These are phyloP conservation scores for Ceratotherium simum DNA, from an alignment of 2,113 vertebrate species.

Conservation along the genomic window DNA sequence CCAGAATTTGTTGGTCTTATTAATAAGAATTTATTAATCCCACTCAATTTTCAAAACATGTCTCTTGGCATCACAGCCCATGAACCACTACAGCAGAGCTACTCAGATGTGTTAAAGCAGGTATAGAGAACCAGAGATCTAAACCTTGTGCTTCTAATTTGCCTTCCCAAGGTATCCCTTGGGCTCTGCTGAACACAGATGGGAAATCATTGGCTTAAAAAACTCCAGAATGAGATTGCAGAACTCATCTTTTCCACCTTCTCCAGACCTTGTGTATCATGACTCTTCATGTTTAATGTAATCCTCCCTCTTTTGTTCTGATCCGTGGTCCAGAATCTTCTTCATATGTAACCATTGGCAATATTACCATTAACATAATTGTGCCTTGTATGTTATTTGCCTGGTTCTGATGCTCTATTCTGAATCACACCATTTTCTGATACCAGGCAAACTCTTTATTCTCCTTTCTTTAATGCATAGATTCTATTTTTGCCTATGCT, in stretches of 20 bases:
- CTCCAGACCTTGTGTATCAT: not conserved
- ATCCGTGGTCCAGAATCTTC: not conserved
- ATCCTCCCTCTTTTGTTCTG: not conserved
- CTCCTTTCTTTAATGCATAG: not conserved
- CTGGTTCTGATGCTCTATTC: not conserved
- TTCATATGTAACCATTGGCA: not conserved
- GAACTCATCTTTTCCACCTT: not conserved
- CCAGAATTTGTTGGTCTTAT: not conserved
- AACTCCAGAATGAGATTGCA: not conserved
- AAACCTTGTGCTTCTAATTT: not conserved
- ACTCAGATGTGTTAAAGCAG: not conserved
- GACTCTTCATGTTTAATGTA: not conserved
- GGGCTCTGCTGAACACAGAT: not conserved
- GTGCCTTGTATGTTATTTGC: not conserved
- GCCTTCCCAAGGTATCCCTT: not conserved
- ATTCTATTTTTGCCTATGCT: not conserved
- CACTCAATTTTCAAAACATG: not conserved
- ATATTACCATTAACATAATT: not conserved
- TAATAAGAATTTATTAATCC: not conserved
- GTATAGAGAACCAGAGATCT: not conserved
- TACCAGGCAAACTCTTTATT: not conserved
- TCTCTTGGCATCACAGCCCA: not conserved
- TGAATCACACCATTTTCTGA: not conserved
- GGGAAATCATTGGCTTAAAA: not conserved
- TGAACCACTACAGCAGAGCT: not conserved